A percentile compares a stretch with the other conserved stretches of the same genome.
Evolutionary conservation across 2,113 vertebrate genomes (phyloP).

Genomic region (Xenopus borealis): DNA sequence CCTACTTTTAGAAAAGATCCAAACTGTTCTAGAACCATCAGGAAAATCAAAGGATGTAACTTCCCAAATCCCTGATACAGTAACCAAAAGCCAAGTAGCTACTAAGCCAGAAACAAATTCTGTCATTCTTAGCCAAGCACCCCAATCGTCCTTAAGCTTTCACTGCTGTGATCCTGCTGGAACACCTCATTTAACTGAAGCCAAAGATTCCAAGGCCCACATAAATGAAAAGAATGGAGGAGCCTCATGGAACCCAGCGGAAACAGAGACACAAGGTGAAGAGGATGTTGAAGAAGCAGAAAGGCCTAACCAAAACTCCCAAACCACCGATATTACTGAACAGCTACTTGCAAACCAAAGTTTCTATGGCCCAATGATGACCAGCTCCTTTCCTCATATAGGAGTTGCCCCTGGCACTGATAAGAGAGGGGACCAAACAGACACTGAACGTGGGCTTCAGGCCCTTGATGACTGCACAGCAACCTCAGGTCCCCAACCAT

Average conservation of each 20-base stretch:
- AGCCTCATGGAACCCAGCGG: conserved; percentile 30
- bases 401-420: conserved; percentile 27
- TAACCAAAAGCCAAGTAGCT: conserved; percentile 36
- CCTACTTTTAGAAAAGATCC: conserved; percentile 21
- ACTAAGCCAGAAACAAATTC: conserved; percentile 21
- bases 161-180: conserved; percentile 52
- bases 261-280: conserved; percentile 21
- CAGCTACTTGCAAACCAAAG: conserved; percentile 49
- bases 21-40: conserved; percentile 20
- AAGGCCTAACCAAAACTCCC: conserved; percentile 9
- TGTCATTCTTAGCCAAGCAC: conserved; percentile 21
- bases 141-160: conserved; percentile 46
- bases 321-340: conserved; percentile 27
- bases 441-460: conserved; percentile 22
- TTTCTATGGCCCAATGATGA: conserved; percentile 44
- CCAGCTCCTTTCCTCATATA: conserved; percentile 34
- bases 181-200: conserved; percentile 44
- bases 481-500: conserved; percentile 42
- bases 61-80: neutral
- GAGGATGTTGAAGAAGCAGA: conserved; percentile 42
- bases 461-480: conserved; percentile 30
- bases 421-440: conserved; percentile 37
- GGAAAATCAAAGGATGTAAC: conserved; percentile 26
- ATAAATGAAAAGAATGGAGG: conserved; percentile 28
- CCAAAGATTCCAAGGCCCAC: conserved; percentile 48